A percentile compares a stretch with the other conserved stretches of the same genome.
Conservation (phyloP, 1,140 invertebrate genomes). For the Colletes latitarsis region DNA sequence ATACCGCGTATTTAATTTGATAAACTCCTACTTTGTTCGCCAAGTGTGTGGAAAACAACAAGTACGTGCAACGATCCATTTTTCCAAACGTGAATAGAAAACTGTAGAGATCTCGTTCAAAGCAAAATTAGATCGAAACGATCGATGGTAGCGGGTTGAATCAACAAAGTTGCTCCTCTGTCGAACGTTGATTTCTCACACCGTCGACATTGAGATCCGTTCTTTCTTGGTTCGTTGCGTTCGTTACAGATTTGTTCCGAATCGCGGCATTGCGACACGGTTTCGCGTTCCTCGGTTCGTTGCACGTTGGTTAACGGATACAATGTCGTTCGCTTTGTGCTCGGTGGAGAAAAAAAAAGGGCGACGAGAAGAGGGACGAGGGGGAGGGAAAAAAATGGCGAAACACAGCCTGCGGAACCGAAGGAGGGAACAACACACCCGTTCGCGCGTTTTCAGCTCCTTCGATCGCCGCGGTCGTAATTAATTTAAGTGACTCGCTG, state of each 20-base stretch:
- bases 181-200: neutral
- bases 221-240: neutral
- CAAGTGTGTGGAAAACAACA: too few species aligned
- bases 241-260: conserved; percentile 6
- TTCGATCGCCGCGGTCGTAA: conserved; percentile 18
- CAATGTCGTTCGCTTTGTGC: neutral
- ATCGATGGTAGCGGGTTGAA: neutral
- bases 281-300: neutral
- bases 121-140: too few species aligned
- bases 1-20: too few species aligned
- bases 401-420: too few species aligned
- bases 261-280: neutral
- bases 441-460: conserved; percentile 26
- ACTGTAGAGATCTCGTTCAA: too few species aligned
- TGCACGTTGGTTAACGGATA: neutral
- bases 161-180: neutral
- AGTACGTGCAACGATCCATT: too few species aligned
- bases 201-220: neutral
- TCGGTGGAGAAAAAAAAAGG: neutral
- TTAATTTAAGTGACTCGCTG: conserved; percentile 46
- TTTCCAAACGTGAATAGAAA: too few species aligned
- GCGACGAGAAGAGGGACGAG: neutral
- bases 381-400: neutral
- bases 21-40: too few species aligned
- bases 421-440: neutral